Evolutionary conservation across 2,888 invertebrate species (phyloP), one percentile per base, ranked within the genome.

Genomic region (Oscheius onirici): DNA sequence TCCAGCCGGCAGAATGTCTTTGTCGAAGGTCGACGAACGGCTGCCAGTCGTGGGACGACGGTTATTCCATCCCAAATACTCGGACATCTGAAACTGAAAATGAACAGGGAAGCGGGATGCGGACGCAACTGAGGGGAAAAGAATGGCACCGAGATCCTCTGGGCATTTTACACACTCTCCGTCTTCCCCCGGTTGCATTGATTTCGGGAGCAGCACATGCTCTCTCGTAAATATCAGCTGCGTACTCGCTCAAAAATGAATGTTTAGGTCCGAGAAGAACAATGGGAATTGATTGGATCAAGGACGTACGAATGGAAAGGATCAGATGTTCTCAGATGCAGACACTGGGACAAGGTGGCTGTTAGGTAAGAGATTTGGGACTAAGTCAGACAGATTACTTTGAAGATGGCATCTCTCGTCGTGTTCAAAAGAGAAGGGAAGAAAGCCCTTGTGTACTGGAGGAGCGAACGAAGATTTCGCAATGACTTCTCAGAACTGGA

Each of bases 11-110:
- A 55, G 20, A 5, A 58, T 40, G 17, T 58, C 58, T n/a, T 41
- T 58, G 41, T 78, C 77, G 58, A 78, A 80, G 8, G 69, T 69
- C 3, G 67, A 69, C 10, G 69, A 51, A 13, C 72, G 54, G 28
- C 49, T 46, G 24, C 78, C 79, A 2, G 58, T 61, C 0, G 72
- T 70, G 13, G 83, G 83, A 40, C 79, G 78, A 10, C 83, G 76
- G 28, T 86, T 80, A 13, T 70, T 67, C 85, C 85, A 84, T n/a
- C 84, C 85, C 24, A 84, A 73, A 69, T 85, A 85, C 58, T 83
- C 84, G 20, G 84, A 84, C 84, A 83, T 84, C 58, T 44, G 34
- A 6, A 63, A 58, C 11, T n/a, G n/a, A 34, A 58, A 58, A 17
- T 58, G 43, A 24, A 17, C 58, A 58, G 40, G 24, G 43, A 24